Evolutionary conservation across 2,888 invertebrate species (phyloP).

Genomic region (Opisthograptis luteolata): DNA sequence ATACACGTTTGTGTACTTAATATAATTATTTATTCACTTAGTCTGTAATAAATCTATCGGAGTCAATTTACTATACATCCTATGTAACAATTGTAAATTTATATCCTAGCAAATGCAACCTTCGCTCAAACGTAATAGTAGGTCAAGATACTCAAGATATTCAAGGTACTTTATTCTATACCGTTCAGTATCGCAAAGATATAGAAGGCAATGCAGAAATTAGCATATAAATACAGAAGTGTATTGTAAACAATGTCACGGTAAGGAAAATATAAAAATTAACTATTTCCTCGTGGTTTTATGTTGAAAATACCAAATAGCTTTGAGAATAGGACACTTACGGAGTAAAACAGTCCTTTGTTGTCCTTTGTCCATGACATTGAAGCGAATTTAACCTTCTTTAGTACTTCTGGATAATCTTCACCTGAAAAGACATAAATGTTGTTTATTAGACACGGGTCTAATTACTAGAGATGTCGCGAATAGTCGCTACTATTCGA

Average conservation of each 20-base stretch:
- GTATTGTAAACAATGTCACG: slow-evolving; percentile 21
- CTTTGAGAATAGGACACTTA: slow-evolving; percentile 62
- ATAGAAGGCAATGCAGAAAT: background rate
- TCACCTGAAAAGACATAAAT: slow-evolving; percentile 78
- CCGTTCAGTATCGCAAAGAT: background rate
- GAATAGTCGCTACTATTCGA: no score
- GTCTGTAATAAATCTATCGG: background rate
- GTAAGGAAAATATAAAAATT: background rate
- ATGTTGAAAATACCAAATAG: background rate
- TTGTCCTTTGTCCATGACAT: slow-evolving; percentile 98
- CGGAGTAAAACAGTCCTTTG: slow-evolving; percentile 96
- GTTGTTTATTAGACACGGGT: background rate
- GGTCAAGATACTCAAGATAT: slow-evolving; percentile 1
- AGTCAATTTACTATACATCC: no score
- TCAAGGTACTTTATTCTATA: background rate
- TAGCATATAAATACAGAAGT: background rate
- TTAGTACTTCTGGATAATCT: slow-evolving; percentile 94
- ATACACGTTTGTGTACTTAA: no score
- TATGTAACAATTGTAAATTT: background rate
- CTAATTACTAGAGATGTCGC: no score
- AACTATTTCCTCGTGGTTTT: background rate
- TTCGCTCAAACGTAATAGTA: background rate
- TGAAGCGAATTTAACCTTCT: slow-evolving; percentile 95
- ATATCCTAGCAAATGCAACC: background rate
- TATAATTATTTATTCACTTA: no score